A percentile compares a stretch with the other conserved stretches of the same genome.
phyloP scores from a whole-genome alignment of 92 coral and sea anemone genomes.

The Pocillopora grandis region DNA sequence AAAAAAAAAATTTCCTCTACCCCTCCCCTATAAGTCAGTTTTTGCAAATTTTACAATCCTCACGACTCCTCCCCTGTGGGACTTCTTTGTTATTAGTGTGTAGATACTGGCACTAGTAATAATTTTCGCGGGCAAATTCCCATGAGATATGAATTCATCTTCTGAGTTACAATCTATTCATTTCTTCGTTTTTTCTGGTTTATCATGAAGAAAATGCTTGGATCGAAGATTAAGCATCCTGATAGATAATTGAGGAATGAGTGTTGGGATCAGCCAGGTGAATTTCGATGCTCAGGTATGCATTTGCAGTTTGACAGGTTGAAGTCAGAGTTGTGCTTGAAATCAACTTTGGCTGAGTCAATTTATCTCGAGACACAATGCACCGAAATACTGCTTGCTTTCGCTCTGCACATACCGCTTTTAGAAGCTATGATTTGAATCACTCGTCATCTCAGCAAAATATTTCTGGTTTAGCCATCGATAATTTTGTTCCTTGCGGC shows the following conservation, averaged over 20 bases:
- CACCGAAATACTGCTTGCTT: not conserved
- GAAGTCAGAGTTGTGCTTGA: conserved; percentile 14
- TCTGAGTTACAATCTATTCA: not conserved
- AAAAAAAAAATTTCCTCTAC: no score
- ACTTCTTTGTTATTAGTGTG: not conserved
- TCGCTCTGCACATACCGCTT: not conserved
- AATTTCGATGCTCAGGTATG: conserved; percentile 97
- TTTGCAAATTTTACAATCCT: no score
- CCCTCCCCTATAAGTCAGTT: not conserved
- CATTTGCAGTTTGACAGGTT: conserved; percentile 23
- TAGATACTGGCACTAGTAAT: conserved; percentile 25
- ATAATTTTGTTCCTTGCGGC: not conserved
- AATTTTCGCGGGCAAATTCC: conserved; percentile 50
- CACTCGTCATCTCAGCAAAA: no score
- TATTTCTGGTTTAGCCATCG: no score
- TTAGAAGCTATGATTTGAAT: no score
- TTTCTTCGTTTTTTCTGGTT: not conserved
- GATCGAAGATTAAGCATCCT: conserved; percentile 3
- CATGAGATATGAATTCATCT: conserved; percentile 26
- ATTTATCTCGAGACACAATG: not conserved
- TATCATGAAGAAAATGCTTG: conserved; percentile 20
- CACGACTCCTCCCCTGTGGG: not conserved
- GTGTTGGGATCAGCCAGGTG: conserved; percentile 96
- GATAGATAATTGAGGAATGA: conserved; percentile 44
- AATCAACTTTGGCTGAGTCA: not conserved